phyloP scores from a whole-genome alignment of 2,797 vertebrate species.

The Rhincodon typus region DNA sequence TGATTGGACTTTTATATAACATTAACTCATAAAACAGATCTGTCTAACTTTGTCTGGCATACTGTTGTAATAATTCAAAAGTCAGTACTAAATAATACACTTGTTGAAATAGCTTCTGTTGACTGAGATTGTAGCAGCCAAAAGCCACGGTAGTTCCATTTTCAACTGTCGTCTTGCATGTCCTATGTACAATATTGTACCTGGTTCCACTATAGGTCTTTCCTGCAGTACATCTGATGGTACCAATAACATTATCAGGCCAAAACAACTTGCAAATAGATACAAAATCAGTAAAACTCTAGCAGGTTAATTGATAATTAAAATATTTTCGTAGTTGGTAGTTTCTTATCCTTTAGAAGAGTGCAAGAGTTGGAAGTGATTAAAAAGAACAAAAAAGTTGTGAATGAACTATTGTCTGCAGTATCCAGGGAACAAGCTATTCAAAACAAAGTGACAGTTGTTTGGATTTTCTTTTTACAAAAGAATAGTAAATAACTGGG shows the following conservation, averaged over 20 bases:
- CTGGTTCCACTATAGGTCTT: background rate
- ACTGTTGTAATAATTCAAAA: background rate
- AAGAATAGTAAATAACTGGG: background rate
- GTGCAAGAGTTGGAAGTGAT: background rate
- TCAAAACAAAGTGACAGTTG: background rate
- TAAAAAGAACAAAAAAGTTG: background rate
- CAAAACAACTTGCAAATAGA: background rate
- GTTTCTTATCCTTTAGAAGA: background rate
- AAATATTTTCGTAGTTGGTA: background rate
- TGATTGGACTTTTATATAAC: background rate
- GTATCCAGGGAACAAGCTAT: background rate
- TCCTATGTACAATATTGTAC: background rate
- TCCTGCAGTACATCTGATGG: background rate
- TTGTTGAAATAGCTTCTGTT: background rate
- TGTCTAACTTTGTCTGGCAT: background rate
- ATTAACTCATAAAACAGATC: background rate
- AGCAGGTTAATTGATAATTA: background rate
- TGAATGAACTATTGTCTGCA: background rate
- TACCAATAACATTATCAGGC: background rate
- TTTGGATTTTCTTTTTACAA: constrained; percentile 1
- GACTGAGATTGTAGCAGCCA: background rate
- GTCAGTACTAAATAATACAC: no score
- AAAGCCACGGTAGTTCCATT: background rate
- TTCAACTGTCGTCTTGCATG: background rate
- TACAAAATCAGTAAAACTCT: no score